Evolutionary conservation across 1,140 invertebrate species (phyloP), one percentile per base, ranked within the genome.

Genomic region (Aphelenchoides fujianensis): DNA sequence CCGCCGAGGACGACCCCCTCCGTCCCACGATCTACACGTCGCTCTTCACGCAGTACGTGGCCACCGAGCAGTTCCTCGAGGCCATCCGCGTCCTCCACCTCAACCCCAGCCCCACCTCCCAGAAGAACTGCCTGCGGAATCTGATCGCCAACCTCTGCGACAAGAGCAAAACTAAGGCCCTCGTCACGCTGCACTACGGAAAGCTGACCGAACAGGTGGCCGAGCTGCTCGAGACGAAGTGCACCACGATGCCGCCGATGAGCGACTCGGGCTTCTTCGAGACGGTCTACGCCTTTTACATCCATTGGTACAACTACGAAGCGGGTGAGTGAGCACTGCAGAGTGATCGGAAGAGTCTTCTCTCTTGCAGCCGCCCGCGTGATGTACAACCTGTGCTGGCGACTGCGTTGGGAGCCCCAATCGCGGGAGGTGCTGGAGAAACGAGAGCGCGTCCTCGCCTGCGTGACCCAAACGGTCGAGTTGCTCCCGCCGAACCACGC

Each of bases 211-310:
- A 61, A 7, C 27, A 31, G 12, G 74, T 76, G 36, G 59, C 64
- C 23, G 75, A 75, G 19, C 68, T 76, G n/a, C 30, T 76, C 1
- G 74, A 76, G 41, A 27, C 75, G n/a, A 41, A 61, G 28, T 74
- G 73, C 37, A 72, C 71, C 34, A 36, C 23, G 41, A 23, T n/a
- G 5, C 23, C 23, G 27, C 23, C 19, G 19, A 30, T 31, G 35
- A 31, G 32, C 52, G 53, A 77, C 1, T 23, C n/a, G 12, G 68
- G 36, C 7, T 28, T 79, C 37, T 76, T 77, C 62, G 59, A 74
- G 28, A 37, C 74, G 36, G 75, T 63, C 5, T 76, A 76, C 57
- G 77, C 74, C 19, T 76, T 79, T 74, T 59, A 78, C 31, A 72
- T 79, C 9, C 48, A 37, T 12, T 31, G 74, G 23, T 79, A 34